phyloP scores from a whole-genome alignment of 2,888 invertebrate genomes.

The Gryllus longicercus region DNA sequence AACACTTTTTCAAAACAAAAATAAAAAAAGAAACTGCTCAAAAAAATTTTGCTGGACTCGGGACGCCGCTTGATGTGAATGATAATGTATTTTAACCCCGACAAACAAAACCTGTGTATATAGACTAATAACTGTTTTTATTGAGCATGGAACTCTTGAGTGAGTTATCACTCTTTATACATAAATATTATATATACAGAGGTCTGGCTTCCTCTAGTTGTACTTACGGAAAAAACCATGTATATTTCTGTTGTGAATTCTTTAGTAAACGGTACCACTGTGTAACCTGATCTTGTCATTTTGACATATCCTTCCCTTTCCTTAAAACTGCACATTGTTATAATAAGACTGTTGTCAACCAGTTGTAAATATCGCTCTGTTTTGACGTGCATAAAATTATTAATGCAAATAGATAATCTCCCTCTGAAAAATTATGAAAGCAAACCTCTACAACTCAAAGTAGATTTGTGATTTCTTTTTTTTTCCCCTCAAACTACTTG shows the following conservation, averaged over 20 bases:
- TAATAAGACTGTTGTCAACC: too few relatives aligned
- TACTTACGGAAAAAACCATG: constrained; percentile 33
- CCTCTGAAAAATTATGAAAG: too few relatives aligned
- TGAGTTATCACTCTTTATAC: constrained; percentile 30
- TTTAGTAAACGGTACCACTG: constrained; percentile 37
- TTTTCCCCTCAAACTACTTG: too few relatives aligned
- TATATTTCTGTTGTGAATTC: constrained; percentile 38
- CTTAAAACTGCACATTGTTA: not conserved
- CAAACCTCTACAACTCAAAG: too few relatives aligned
- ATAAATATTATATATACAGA: constrained; percentile 21
- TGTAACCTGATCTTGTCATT: constrained; percentile 20
- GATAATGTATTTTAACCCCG: not conserved
- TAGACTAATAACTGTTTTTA: constrained; percentile 29
- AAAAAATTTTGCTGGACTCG: constrained; percentile 23
- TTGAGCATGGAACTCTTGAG: constrained; percentile 24
- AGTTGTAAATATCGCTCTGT: too few relatives aligned
- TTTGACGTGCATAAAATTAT: too few relatives aligned
- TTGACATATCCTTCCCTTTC: not conserved
- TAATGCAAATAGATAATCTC: too few relatives aligned
- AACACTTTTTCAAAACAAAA: constrained; percentile 26
- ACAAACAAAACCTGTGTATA: constrained; percentile 27
- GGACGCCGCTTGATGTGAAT: not conserved
- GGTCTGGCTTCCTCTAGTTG: not conserved
- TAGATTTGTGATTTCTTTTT: too few relatives aligned
- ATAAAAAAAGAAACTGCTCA: constrained; percentile 22